Evolutionary conservation across 2,888 invertebrate species (phyloP).

Genomic region (Temnothorax unifasciatus): DNA sequence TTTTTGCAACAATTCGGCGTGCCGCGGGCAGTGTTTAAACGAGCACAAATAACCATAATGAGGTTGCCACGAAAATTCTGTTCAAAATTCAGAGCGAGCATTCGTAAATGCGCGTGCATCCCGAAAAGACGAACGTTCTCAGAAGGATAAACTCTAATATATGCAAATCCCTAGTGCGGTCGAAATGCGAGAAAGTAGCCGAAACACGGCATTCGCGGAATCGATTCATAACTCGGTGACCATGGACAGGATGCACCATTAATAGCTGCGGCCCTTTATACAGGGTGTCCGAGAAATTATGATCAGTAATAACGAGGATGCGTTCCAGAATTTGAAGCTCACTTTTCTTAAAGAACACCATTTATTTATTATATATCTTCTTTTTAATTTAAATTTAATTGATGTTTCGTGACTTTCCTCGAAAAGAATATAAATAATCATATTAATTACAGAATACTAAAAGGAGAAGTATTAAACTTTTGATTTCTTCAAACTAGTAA

Average conservation of each 20-base stretch:
- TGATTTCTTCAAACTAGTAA: background rate
- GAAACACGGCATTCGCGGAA: conserved; percentile 79
- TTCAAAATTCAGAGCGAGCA: conserved; percentile 73
- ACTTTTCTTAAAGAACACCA: background rate
- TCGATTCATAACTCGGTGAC: conserved; percentile 73
- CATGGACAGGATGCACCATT: conserved; percentile 50
- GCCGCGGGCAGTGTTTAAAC: conserved; percentile 46
- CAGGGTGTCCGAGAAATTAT: conserved; percentile 1
- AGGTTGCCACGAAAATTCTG: conserved; percentile 76
- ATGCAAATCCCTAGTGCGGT: conserved; percentile 83
- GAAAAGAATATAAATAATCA: background rate
- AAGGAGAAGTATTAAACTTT: background rate
- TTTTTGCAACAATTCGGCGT: conserved; percentile 19
- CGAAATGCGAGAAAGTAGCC: conserved; percentile 66
- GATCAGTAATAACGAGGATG: conserved; percentile 9
- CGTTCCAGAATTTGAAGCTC: background rate
- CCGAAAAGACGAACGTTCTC: conserved; percentile 84
- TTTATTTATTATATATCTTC: background rate
- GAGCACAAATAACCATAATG: conserved; percentile 64
- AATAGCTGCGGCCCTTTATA: conserved; percentile 32
- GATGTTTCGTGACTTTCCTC: background rate
- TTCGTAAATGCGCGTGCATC: conserved; percentile 82
- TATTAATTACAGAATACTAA: background rate
- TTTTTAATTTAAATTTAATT: conserved; percentile 11
- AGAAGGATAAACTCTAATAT: conserved; percentile 86